phyloP scores from a whole-genome alignment of 2,113 vertebrate species.

The Amphilophus citrinellus region DNA sequence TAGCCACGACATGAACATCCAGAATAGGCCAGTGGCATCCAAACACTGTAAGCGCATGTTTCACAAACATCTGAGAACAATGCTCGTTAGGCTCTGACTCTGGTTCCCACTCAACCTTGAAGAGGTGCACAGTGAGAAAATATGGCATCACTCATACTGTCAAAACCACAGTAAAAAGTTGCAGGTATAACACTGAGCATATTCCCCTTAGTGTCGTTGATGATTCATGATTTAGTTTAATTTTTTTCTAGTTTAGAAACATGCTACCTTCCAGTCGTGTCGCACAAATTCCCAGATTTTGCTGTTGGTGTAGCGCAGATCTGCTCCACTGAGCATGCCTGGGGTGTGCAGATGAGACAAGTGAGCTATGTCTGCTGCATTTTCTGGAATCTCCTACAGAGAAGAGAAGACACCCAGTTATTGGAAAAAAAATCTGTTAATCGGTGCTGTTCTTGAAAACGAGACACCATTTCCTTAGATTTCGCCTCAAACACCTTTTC shows the following conservation, averaged over 20 bases:
- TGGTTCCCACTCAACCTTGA: slow-evolving; percentile 82
- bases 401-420: not conserved
- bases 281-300: slow-evolving; percentile 82
- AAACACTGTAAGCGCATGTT: slow-evolving; percentile 79
- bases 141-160: not conserved
- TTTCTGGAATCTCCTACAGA: slow-evolving; percentile 87
- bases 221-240: no score
- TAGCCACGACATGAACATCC: slow-evolving; percentile 81
- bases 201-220: not conserved
- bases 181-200: not conserved
- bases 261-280: slow-evolving; percentile 82
- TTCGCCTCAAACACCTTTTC: no score
- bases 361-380: slow-evolving; percentile 82
- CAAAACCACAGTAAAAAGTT: not conserved
- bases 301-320: slow-evolving; percentile 82
- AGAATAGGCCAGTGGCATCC: slow-evolving; percentile 77
- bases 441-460: no score
- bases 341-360: slow-evolving; percentile 83
- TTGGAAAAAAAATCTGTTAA: not conserved
- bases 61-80: slow-evolving; percentile 83
- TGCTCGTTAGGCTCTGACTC: slow-evolving; percentile 82
- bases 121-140: not conserved
- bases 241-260: not conserved
- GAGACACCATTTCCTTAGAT: no score
- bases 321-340: slow-evolving; percentile 75